Base-by-base conservation (phyloP, 2,888 invertebrate genomes). In the Melanophora roralis region DNA sequence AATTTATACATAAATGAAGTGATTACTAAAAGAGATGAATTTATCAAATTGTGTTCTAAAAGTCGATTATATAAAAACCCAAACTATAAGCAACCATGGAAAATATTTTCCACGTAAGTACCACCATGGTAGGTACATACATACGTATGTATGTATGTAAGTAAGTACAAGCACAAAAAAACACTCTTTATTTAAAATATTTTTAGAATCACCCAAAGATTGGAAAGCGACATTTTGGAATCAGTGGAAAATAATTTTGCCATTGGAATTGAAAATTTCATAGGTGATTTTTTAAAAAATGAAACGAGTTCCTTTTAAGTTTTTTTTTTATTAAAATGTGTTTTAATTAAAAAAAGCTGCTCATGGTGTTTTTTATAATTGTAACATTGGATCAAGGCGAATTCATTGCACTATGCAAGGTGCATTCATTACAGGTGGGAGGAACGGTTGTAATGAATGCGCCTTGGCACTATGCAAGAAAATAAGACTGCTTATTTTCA, bases 61-160 rank as follows among this genome's bases (percentile, higher is more conserved):
- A 65, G 23, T 8, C 64, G 64, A 16, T 38, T 65, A 1, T 65
- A 65, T 14, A 65, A 51, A 36, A 65, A 65, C 23, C 23, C 64
- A 14, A 51, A 5, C 16, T 65, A 65, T 36, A 65, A 49, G 38
- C 11, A 3, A 9, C 64, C 64, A 11, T 65, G 64, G 64, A 23
- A 51, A 12, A 49, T 65, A 11, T 38, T 65, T 12, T 65, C 64
- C 23, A 38, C 23, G 64, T 64, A 49, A 64, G 64, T 64, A 14
- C 14, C 2, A 21, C n/a, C 1, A 38, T 38, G 27, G 27, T 27
- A 5, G 3, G 27, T 27, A 27, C 6, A 27, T 27, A 6, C 3
- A 3, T 27, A 27, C 27, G 6, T 27, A 27, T 27, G 27, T 27
- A 27, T 27, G 6, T 27, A 27, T 27, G n/a, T n/a, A n/a, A n/a